Percentiles rank a stretch among this genome's conserved stretches.
Conservation (phyloP, 1,140 invertebrate species). For the Rhopalosiphum maidis region DNA sequence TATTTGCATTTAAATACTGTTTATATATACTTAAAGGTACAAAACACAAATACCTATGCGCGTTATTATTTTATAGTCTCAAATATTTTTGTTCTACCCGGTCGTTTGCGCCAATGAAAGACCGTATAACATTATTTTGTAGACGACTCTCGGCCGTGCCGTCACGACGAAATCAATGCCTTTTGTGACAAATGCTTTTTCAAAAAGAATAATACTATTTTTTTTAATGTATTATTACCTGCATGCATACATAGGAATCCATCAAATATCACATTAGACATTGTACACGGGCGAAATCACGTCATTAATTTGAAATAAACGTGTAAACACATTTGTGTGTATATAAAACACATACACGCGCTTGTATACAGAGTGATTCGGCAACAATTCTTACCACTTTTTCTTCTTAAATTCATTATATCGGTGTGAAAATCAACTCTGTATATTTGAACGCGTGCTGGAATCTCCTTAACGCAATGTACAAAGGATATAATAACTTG, state of each 20-base stretch:
- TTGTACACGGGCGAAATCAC: background rate
- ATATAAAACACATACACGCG: background rate
- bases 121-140: background rate
- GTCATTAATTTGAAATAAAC: conserved; percentile 16
- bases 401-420: background rate
- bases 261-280: background rate
- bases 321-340: background rate
- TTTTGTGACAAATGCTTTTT: background rate
- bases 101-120: background rate
- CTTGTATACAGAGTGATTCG: background rate
- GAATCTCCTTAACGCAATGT: too few relatives aligned
- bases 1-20: background rate
- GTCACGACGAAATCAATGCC: background rate
- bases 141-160: background rate
- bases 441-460: too few relatives aligned
- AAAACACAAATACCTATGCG: background rate
- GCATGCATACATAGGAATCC: background rate
- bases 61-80: too few relatives aligned
- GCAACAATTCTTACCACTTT: background rate
- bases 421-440: too few relatives aligned
- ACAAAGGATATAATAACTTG: too few relatives aligned
- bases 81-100: background rate
- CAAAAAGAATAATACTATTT: background rate
- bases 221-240: background rate
- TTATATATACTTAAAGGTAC: background rate